Evolutionary conservation across 2,113 vertebrate genomes (phyloP), one percentile per base, ranked within the genome.

Genomic region (Mustelus asterias): DNA sequence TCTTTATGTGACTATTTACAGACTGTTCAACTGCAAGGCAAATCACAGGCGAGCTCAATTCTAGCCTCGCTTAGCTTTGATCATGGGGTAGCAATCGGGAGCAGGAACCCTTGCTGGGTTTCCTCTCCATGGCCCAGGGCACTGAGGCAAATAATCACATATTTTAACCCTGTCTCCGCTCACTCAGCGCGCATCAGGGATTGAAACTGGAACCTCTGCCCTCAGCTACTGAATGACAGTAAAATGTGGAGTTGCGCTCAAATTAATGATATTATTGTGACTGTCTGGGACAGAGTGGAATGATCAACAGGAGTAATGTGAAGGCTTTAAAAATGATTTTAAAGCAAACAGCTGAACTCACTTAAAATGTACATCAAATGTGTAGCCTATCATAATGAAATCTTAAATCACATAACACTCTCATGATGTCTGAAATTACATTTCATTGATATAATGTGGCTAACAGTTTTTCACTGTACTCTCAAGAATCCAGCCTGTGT

Each of bases 391-490:
- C 94, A 95, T 72, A 95, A 72, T 60, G 65, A 29, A 72, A 69
- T 70, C 94, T 72, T 95, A 70, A 95, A 72, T 48, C 69, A 90
- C 58, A 60, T 72, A 95, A 95, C 41, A 95, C 69, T 95, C 67
- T 16, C 72, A 95, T 37, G 69, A 48, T 72, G 94, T 67, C 67
- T 72, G 69, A 70, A 95, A 54, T 95, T 95, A 54, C 67, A 33
- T 72, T 95, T n/a, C 94, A 48, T 72, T 26, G 67, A 72, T 95
- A 95, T 72, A 76, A 72, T 95, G 69, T 95, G 94, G 94, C 26
- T 95, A 95, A 72, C 89, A 95, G 41, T 76, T 48, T 95, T 95
- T 95, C 41, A 95, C 26, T 95, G 67, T 95, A 72, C 26, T 54
- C 24, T 72, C 94, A 95, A 76, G 54, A 54, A 70, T 95, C 41